phyloP scores from a whole-genome alignment of 2,797 vertebrate species.

The Chromis chromis region DNA sequence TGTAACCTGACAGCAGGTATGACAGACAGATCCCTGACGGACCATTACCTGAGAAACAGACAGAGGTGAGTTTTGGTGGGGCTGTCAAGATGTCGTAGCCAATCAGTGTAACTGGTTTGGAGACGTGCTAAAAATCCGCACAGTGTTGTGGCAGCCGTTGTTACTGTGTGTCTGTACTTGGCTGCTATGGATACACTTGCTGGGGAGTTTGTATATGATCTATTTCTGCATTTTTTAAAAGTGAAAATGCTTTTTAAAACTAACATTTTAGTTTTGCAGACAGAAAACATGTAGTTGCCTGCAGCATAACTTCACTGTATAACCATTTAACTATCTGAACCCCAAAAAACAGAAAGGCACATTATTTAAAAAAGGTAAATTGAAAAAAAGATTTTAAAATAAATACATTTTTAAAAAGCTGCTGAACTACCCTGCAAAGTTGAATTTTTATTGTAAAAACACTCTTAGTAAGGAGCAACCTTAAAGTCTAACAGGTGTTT shows the following conservation, averaged over 20 bases:
- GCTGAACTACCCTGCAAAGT: too few relatives aligned
- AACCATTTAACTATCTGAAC: too few relatives aligned
- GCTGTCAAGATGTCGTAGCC: background rate
- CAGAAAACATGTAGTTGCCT: background rate
- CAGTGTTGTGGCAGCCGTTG: background rate
- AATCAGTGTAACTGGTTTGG: background rate
- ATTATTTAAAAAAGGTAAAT: too few relatives aligned
- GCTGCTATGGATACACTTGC: background rate
- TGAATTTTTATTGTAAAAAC: too few relatives aligned
- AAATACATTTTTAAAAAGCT: too few relatives aligned
- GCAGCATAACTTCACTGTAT: too few relatives aligned
- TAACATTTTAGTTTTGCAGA: background rate
- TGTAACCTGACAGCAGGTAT: conserved; percentile 86
- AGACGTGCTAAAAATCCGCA: background rate
- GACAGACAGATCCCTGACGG: conserved; percentile 88
- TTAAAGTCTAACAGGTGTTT: too few relatives aligned
- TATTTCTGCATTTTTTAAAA: background rate
- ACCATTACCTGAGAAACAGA: conserved; percentile 82
- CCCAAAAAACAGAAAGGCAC: too few relatives aligned
- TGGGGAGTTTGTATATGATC: background rate
- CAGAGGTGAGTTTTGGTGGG: background rate
- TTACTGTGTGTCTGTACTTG: background rate
- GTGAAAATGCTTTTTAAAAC: background rate
- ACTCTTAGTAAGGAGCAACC: too few relatives aligned
- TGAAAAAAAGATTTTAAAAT: too few relatives aligned